Conservation (phyloP, 2,797 vertebrate genomes). For the Gorsachius magnificus region DNA sequence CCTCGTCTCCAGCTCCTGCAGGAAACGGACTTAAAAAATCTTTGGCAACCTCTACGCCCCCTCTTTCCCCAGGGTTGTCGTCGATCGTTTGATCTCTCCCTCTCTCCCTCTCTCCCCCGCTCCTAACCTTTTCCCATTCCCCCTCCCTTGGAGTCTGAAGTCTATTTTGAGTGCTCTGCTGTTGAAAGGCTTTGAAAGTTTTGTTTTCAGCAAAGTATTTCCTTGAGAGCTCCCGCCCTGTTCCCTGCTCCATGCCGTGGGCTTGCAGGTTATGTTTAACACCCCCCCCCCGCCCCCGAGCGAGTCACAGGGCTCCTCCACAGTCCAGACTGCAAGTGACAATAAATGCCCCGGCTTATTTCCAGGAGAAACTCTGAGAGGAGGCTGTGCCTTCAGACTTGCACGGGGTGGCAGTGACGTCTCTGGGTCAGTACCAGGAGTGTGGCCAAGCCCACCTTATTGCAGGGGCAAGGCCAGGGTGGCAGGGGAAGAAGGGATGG, state of each 20-base stretch:
- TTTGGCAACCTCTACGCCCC: conserved; percentile 56
- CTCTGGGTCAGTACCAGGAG: not conserved
- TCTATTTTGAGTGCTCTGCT: conserved; percentile 66
- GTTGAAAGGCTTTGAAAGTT: conserved; percentile 66
- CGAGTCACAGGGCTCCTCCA: not conserved
- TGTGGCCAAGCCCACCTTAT: not conserved
- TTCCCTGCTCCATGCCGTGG: not conserved
- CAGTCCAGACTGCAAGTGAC: not conserved
- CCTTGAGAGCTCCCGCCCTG: conserved; percentile 62
- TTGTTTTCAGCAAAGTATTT: conserved; percentile 73
- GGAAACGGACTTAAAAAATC: conserved; percentile 68
- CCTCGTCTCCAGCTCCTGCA: conserved; percentile 40
- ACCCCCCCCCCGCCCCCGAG: not conserved
- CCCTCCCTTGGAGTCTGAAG: conserved; percentile 56
- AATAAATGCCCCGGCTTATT: not conserved
- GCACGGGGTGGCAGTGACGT: not conserved
- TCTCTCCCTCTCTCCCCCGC: conserved; percentile 11
- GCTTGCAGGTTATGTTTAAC: not conserved
- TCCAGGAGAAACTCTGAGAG: not conserved
- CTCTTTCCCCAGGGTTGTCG: conserved; percentile 47
- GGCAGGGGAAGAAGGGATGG: not conserved
- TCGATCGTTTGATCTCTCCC: conserved; percentile 50
- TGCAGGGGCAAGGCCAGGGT: not conserved
- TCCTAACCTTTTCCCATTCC: conserved; percentile 59
- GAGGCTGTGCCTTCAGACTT: not conserved